phyloP scores from a whole-genome alignment of 2,113 vertebrate genomes.

The Ceyx cyanopectus region DNA sequence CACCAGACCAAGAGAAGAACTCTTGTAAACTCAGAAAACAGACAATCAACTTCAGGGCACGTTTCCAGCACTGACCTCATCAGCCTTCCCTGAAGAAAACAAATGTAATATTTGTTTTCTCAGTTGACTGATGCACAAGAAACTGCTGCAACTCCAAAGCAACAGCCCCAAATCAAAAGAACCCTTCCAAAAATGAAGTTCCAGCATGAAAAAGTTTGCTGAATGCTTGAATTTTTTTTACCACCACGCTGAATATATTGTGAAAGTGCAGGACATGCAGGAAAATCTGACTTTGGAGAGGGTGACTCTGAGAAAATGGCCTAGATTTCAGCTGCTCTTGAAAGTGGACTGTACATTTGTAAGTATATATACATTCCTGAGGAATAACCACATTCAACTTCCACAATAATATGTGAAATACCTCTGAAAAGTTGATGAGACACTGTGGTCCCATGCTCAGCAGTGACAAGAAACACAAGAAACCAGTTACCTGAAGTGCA shows the following conservation, averaged over 20 bases:
- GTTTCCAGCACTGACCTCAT: slow-evolving; percentile 2
- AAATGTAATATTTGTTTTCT: background rate
- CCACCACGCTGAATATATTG: background rate
- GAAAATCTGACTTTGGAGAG: background rate
- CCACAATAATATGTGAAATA: background rate
- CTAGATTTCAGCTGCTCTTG: background rate
- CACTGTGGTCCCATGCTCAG: background rate
- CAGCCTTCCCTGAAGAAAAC: background rate
- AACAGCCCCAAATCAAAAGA: background rate
- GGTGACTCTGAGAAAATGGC: background rate
- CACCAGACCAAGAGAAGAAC: background rate
- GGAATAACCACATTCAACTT: background rate
- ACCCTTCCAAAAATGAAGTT: background rate
- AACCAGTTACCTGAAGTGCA: background rate
- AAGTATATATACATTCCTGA: background rate
- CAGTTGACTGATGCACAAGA: background rate
- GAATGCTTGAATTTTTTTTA: background rate
- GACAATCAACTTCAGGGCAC: background rate
- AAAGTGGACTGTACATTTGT: background rate
- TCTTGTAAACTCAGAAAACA: background rate
- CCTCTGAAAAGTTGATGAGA: background rate
- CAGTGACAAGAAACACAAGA: background rate
- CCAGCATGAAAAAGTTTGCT: background rate
- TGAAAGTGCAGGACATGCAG: background rate
- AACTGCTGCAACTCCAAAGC: background rate